phyloP scores from a whole-genome alignment of 1,140 invertebrate species.

The Drosophila kepulauana region DNA sequence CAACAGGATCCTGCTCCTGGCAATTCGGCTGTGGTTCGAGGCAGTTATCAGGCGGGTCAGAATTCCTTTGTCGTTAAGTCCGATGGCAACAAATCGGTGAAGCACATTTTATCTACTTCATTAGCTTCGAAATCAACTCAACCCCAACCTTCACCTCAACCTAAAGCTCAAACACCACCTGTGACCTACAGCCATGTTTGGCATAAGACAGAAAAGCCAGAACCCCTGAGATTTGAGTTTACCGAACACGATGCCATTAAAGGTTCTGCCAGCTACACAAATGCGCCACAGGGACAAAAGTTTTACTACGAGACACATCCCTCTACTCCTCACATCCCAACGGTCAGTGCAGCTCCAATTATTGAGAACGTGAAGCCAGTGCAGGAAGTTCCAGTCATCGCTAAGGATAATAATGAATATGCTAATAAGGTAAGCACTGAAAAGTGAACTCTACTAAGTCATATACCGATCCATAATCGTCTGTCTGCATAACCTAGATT shows the following conservation, averaged over 20 bases:
- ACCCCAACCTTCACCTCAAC: slow-evolving; percentile 20
- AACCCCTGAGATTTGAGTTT: slow-evolving; percentile 78
- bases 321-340: slow-evolving; percentile 38
- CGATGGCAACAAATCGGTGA: slow-evolving; percentile 78
- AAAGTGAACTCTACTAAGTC: no score
- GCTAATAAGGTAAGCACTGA: slow-evolving; percentile 39
- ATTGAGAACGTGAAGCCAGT: slow-evolving; percentile 44
- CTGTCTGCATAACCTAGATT: no score
- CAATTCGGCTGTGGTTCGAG: slow-evolving; percentile 67
- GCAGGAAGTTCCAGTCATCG: slow-evolving; percentile 52
- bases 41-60: slow-evolving; percentile 76
- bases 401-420: slow-evolving; percentile 51
- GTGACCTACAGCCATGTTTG: slow-evolving; percentile 44
- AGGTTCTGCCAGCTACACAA: slow-evolving; percentile 68
- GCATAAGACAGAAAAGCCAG: slow-evolving; percentile 59
- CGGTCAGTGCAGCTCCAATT: slow-evolving; percentile 10
- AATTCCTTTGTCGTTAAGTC: slow-evolving; percentile 78
- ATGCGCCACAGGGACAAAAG: slow-evolving; percentile 52
- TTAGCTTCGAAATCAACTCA: slow-evolving; percentile 48
- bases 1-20: slow-evolving; percentile 72
- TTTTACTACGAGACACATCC: slow-evolving; percentile 64
- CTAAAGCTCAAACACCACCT: neutral
- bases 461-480: no score
- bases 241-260: slow-evolving; percentile 76
- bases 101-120: slow-evolving; percentile 66